These are phyloP conservation scores for Loris lydekkerianus DNA, from an alignment of 2,797 vertebrate genomes.

Conservation along the genomic window DNA sequence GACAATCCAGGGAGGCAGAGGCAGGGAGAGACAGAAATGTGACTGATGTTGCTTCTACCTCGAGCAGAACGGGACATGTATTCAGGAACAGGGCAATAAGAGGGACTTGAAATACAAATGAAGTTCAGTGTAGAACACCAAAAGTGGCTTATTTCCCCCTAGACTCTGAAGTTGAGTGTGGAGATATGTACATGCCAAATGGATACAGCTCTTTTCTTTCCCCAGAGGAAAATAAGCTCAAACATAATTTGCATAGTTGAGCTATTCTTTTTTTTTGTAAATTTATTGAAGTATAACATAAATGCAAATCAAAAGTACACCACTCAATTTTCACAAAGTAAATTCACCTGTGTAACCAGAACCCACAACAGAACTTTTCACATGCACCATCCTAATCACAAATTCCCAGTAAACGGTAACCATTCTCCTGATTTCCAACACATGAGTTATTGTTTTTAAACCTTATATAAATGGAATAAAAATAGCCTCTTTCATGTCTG, in stretches of 20 bases:
- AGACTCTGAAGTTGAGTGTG: neutral
- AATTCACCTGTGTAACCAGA: neutral
- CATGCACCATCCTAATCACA: neutral
- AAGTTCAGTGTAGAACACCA: neutral
- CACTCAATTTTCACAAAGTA: constrained; percentile 43
- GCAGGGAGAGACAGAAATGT: neutral
- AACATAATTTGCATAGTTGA: constrained; percentile 50
- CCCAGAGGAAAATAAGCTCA: neutral
- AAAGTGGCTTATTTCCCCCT: neutral
- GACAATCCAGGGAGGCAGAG: neutral
- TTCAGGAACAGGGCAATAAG: neutral
- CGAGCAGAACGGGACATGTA: neutral
- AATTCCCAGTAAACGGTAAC: neutral
- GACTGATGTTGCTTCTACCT: neutral
- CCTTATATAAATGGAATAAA: neutral
- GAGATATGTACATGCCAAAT: neutral
- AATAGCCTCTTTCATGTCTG: neutral
- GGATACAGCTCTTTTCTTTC: constrained; percentile 24
- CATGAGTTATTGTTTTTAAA: neutral
- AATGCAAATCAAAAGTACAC: constrained; percentile 1
- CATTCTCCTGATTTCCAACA: neutral
- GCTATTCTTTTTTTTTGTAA: neutral
- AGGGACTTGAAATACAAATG: neutral
- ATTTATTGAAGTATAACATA: constrained; percentile 39
- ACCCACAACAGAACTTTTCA: neutral